These are phyloP conservation scores for Paralichthys olivaceus DNA, from an alignment of 2,113 vertebrate species.

Conservation along the genomic window DNA sequence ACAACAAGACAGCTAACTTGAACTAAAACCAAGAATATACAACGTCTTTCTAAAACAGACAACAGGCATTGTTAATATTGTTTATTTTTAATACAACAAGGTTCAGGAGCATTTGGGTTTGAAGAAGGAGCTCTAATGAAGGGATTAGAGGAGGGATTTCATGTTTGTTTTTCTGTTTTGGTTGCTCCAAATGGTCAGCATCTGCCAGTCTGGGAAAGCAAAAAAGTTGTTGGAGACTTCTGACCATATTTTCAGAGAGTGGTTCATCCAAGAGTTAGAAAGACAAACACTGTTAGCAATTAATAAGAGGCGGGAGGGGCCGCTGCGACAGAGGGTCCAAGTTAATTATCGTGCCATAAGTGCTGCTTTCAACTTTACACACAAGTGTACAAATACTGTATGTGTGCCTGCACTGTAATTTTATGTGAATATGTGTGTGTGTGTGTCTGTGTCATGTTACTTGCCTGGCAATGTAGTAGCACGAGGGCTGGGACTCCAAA, in stretches of 20 bases:
- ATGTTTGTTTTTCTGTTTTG: constrained; percentile 67
- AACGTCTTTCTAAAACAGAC: background rate
- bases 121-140: constrained; percentile 30
- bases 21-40: constrained; percentile 9
- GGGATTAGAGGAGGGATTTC: constrained; percentile 35
- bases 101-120: constrained; percentile 24
- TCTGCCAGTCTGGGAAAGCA: constrained; percentile 69
- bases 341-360: constrained; percentile 70
- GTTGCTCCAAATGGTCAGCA: constrained; percentile 69
- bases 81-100: background rate
- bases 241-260: constrained; percentile 68
- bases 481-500: constrained; percentile 20
- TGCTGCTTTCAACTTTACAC: constrained; percentile 67
- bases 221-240: constrained; percentile 71
- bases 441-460: constrained; percentile 11
- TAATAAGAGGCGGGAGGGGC: constrained; percentile 59
- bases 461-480: constrained; percentile 30
- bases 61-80: background rate
- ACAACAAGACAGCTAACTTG: background rate
- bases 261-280: constrained; percentile 72
- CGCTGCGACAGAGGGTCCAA: constrained; percentile 49
- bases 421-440: constrained; percentile 27
- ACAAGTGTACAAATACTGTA: constrained; percentile 32
- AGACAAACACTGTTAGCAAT: constrained; percentile 71
- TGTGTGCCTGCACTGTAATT: constrained; percentile 21